Base-by-base conservation (phyloP, 2,797 vertebrate genomes). In the Alosa sapidissima region DNA sequence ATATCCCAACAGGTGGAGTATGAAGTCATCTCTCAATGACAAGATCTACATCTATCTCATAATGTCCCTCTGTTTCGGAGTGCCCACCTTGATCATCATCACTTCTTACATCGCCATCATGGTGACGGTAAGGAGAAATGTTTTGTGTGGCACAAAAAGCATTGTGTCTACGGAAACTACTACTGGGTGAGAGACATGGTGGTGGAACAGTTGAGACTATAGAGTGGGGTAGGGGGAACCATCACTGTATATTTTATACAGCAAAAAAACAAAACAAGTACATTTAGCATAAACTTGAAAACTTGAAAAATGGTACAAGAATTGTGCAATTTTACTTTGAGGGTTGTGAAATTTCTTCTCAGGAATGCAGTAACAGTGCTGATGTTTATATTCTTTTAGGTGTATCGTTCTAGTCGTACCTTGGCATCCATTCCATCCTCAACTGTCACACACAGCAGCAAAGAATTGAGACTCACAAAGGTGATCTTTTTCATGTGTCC, bases 401-500 rank as follows among this genome's bases (percentile, higher is more conserved):
- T 92, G 24, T 88, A 88, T 86, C 89, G 81, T 55, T 93, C 92
- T n/a, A 89, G 87, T 60, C 90, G 85, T 1, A 84, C 78, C 9
- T 83, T 94, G 83, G 91, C 91, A 36, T 91, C 92, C 28, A 91
- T 93, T n/a, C 33, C 91, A 0, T 93, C 89, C 47, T 91, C 92
- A 10, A 87, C 65, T 68, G 88, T 92, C 52, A 88, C 83, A 52
- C 89, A 91, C 81, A 85, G n/a, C 41, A 91, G 82, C 81, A 92
- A 92, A 89, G 91, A 92, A 60, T 65, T 93, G 75, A 91, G 84
- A 54, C 90, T 93, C 47, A 87, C 91, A 72, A 93, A 92, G 91
- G 92, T 93, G 90, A 60, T 21, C 2, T 75, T 45, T 75, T 75
- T 5, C 65, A 72, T 45, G 14, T 45, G 1, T 75, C 28, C 28